These are phyloP conservation scores for Oligia strigilis DNA, from an alignment of 2,888 invertebrate species.

Conservation along the genomic window DNA sequence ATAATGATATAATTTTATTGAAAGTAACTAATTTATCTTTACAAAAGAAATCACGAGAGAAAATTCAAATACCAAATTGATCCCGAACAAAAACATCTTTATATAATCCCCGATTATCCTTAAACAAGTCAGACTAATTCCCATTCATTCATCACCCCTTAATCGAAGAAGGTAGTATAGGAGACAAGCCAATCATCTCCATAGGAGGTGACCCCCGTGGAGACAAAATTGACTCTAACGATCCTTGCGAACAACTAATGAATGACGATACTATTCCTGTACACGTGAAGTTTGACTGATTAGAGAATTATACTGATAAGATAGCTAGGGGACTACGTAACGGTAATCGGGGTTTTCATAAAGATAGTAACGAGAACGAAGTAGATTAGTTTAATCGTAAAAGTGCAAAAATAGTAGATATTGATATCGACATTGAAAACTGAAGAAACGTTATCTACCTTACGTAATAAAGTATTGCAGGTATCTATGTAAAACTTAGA, in stretches of 20 bases:
- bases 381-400: constrained; percentile 14
- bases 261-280: constrained; percentile 58
- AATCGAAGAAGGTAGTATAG: constrained; percentile 61
- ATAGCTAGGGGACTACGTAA: constrained; percentile 27
- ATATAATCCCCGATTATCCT: constrained; percentile 52
- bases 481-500: background rate
- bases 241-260: constrained; percentile 58
- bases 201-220: constrained; percentile 66
- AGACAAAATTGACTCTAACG: constrained; percentile 67
- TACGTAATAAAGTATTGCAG: constrained; percentile 5
- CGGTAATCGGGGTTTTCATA: constrained; percentile 23
- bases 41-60: constrained; percentile 8
- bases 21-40: background rate
- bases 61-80: constrained; percentile 4
- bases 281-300: constrained; percentile 40
- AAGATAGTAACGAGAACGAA: constrained; percentile 6
- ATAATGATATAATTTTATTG: background rate
- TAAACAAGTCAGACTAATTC: constrained; percentile 61
- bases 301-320: constrained; percentile 51
- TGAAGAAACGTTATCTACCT: constrained; percentile 8
- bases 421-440: background rate
- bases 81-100: constrained; percentile 20
- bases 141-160: constrained; percentile 66
- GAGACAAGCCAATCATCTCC: constrained; percentile 67
- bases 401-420: constrained; percentile 1